Conservation (phyloP, 2,797 vertebrate genomes). For the Rhodeus uyekii region DNA sequence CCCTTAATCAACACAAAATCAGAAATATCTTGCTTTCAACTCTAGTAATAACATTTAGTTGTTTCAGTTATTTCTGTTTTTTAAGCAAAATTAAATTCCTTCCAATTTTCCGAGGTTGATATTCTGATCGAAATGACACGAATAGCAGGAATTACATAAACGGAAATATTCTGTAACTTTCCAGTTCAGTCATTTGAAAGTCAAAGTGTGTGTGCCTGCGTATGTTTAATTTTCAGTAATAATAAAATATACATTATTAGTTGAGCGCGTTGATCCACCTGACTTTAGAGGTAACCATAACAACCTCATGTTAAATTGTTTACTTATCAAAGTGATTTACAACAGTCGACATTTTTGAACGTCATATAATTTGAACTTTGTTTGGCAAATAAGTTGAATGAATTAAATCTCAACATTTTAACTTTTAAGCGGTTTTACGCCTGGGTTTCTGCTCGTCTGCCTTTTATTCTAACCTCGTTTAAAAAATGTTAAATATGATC, state of each 20-base stretch:
- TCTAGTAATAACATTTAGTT: neutral
- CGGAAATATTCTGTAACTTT: neutral
- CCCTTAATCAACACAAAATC: neutral
- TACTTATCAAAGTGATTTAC: neutral
- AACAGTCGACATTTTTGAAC: neutral
- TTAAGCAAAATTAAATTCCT: neutral
- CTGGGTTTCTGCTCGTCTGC: neutral
- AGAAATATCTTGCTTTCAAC: neutral
- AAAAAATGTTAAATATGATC: neutral
- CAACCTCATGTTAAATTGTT: neutral
- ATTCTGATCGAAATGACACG: neutral
- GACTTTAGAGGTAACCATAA: neutral
- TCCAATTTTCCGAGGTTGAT: no score
- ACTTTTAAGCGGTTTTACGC: neutral
- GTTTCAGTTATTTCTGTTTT: neutral
- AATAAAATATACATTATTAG: neutral
- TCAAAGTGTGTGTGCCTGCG: no score
- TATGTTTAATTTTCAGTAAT: neutral
- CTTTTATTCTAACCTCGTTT: neutral
- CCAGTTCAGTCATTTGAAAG: no score
- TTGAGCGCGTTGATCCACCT: neutral
- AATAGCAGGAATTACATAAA: no score
- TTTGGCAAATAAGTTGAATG: neutral
- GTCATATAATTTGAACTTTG: neutral
- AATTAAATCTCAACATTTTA: neutral